A percentile compares a stretch with the other conserved stretches of the same genome.
phyloP scores from a whole-genome alignment of 2,113 vertebrate genomes.

The Amia ocellicauda region DNA sequence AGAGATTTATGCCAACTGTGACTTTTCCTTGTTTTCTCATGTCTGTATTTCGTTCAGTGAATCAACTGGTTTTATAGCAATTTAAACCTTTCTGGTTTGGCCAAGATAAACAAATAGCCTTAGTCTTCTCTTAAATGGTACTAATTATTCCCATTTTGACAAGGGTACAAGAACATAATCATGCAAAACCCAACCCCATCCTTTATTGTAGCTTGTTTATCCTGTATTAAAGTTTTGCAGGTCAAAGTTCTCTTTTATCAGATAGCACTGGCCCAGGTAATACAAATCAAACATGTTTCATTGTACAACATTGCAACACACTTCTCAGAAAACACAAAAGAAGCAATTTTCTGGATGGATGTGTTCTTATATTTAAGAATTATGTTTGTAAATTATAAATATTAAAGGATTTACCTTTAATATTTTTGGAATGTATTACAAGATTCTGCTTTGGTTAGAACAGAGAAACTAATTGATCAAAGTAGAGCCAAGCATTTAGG shows the following conservation, averaged over 20 bases:
- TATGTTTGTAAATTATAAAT: background rate
- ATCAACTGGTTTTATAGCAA: no score
- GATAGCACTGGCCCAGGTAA: background rate
- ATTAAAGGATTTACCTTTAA: slow-evolving; percentile 11
- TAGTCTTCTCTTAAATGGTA: no score
- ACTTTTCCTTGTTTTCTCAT: background rate
- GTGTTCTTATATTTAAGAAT: background rate
- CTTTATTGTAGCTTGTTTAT: no score
- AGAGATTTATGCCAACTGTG: background rate
- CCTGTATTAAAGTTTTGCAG: background rate
- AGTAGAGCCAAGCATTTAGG: no score
- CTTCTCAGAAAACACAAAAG: background rate
- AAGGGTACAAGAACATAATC: no score
- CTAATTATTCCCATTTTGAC: no score
- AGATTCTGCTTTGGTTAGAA: no score
- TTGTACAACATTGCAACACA: background rate
- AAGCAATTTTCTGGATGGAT: no score
- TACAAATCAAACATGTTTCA: background rate
- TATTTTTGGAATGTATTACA: no score
- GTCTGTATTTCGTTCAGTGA: background rate
- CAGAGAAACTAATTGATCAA: no score
- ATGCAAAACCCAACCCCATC: no score
- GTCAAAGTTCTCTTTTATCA: slow-evolving; percentile 22
- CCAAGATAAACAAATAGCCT: background rate
- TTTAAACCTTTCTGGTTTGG: no score